These are phyloP conservation scores for Pedicia rivosa DNA, from an alignment of 2,888 invertebrate species.

Conservation along the genomic window DNA sequence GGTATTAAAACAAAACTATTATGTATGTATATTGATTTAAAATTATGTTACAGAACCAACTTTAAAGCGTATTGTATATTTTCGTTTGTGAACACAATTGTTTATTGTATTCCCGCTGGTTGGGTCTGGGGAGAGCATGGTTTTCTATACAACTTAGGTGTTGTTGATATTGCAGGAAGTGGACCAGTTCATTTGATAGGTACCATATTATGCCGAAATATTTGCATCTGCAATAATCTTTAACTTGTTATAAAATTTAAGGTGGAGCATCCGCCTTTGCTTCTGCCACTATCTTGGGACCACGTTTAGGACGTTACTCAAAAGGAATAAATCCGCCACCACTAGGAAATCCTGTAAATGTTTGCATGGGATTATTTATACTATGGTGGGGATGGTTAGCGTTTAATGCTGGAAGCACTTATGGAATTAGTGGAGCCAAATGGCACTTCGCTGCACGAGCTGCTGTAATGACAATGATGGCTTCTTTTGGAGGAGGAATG, in stretches of 20 bases:
- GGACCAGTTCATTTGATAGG: conserved; percentile 83
- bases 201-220: no score
- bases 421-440: conserved; percentile 60
- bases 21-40: not conserved
- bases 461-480: conserved; percentile 80
- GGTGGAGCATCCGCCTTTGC: conserved; percentile 65
- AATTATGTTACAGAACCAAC: conserved; percentile 54
- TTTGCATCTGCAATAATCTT: no score
- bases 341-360: conserved; percentile 77
- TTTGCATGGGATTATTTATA: conserved; percentile 81
- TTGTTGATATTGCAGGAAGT: conserved; percentile 84
- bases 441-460: conserved; percentile 87
- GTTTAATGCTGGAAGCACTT: conserved; percentile 84
- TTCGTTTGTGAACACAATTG: conserved; percentile 73
- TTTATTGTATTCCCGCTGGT: conserved; percentile 86
- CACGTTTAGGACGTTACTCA: conserved; percentile 71
- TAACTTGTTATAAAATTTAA: no score
- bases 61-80: conserved; percentile 84
- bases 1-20: not conserved
- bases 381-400: conserved; percentile 97
- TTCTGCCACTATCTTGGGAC: conserved; percentile 79
- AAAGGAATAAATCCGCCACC: conserved; percentile 58
- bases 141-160: conserved; percentile 67
- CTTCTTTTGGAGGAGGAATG: conserved; percentile 78
- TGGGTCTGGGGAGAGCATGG: conserved; percentile 88